Conservation (phyloP, 1,140 invertebrate genomes). For the Physella acuta region DNA sequence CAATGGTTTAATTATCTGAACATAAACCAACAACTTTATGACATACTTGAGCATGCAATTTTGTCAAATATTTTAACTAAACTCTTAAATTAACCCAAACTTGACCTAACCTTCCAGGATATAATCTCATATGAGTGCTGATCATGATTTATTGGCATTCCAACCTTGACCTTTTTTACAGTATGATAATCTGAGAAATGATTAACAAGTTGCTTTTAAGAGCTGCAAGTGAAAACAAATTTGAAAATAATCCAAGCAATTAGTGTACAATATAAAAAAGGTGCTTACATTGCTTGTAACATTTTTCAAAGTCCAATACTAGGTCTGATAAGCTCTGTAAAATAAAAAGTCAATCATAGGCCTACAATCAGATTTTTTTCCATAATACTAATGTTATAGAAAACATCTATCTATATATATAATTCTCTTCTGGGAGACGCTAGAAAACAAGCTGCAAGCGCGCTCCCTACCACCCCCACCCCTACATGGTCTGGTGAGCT, state of each 20-base stretch:
- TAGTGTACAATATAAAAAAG: neutral
- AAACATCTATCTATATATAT: no score
- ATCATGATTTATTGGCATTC: conserved; percentile 52
- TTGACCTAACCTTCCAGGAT: conserved; percentile 48
- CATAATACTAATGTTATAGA: no score
- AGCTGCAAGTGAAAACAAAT: neutral
- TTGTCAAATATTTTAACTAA: neutral
- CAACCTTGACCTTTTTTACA: conserved; percentile 51
- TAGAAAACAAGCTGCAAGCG: no score
- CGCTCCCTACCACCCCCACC: no score
- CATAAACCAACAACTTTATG: no score
- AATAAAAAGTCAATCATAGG: conserved; percentile 23
- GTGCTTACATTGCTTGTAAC: conserved; percentile 54
- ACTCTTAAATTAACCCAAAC: neutral
- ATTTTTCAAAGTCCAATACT: conserved; percentile 52
- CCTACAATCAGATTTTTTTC: no score
- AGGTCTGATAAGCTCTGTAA: conserved; percentile 53
- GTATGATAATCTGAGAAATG: conserved; percentile 48
- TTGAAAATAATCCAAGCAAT: neutral
- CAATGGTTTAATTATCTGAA: no score
- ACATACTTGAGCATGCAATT: neutral
- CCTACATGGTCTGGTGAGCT: no score
- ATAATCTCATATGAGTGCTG: conserved; percentile 53
- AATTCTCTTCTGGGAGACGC: no score
- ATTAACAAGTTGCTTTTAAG: no score